Base-by-base conservation (phyloP, 2,888 invertebrate species). In the Opisthograptis luteolata region DNA sequence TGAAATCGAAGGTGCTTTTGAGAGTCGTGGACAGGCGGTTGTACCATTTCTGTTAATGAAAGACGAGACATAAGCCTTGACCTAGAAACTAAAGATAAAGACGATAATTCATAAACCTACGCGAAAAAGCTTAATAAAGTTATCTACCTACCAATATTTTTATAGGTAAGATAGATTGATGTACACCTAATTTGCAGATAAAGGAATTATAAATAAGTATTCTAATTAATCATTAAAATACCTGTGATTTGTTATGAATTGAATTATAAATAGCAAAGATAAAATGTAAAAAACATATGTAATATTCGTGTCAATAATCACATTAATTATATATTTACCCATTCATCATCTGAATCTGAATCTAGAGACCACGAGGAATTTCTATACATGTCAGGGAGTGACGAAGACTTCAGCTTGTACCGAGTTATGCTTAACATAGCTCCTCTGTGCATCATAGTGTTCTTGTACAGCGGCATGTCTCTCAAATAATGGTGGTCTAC, bases 321-420 rank as follows among this genome's bases (percentile, higher is more conserved):
- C 17, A 17, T 6, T 6, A 20, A 20, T 20, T 20, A 20, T 20
- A 7, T 34, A 8, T 94, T 94, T 89, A 95, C 95, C 69, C 92
- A 92, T 79, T 95, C 95, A 69, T 93, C 93, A 19, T 94, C 94
- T 4, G 84, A 83, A 41, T 78, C 78, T 0, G 87, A 84, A 25
- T 76, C 76, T 39, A 96, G 87, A 0, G 96, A 95, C 68, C 95
- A 95, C 92, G 95, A 94, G 2, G 96, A 96, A 73, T 96, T 96
- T 53, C 94, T 92, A 70, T 95, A 96, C 70, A 98, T 96, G 79
- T 98, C 95, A 0, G 98, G 98, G 71, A 98, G 95, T 39, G 97
- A 97, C 1, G 95, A 96, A 1, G 97, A 96, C 52, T 95, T 91
- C 27, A 97, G 84, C 44, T 94, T 93, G 79, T 97, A 97, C 53